These are phyloP conservation scores for Eumeta japonica DNA, from an alignment of 1,140 invertebrate species.

Conservation along the genomic window DNA sequence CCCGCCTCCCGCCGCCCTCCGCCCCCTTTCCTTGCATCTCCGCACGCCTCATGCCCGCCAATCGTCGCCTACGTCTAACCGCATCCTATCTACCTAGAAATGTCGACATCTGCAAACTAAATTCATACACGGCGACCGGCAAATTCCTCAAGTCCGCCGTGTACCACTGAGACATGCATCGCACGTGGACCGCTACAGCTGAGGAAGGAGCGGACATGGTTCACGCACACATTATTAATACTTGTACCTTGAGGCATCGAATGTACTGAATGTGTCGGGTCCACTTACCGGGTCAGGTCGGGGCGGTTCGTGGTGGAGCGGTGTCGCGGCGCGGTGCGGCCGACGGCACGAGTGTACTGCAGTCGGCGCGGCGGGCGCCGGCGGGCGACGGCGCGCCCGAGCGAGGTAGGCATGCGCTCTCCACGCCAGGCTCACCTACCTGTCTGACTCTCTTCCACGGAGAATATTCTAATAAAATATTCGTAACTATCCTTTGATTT, in stretches of 20 bases:
- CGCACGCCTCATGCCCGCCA: conserved; percentile 37
- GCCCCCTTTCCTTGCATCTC: conserved; percentile 41
- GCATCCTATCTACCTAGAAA: conserved; percentile 46
- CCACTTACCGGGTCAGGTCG: conserved; percentile 32
- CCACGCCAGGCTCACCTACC: conserved; percentile 6
- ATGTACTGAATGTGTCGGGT: conserved; percentile 9
- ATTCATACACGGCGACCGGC: too few relatives aligned
- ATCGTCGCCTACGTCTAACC: conserved; percentile 41
- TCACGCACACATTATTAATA: too few relatives aligned
- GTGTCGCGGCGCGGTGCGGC: conserved; percentile 10
- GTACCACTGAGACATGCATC: too few relatives aligned
- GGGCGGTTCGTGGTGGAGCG: conserved; percentile 5
- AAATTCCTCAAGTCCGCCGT: too few relatives aligned
- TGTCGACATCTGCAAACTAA: conserved; percentile 45
- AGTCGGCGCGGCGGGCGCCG: conserved; percentile 9
- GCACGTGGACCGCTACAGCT: too few relatives aligned
- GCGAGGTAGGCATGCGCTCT: too few relatives aligned
- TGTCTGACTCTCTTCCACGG: conserved; percentile 14
- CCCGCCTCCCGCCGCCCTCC: conserved; percentile 35
- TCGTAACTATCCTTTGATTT: too few relatives aligned
- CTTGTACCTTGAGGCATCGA: too few relatives aligned
- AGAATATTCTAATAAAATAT: too few relatives aligned
- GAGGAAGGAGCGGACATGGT: too few relatives aligned
- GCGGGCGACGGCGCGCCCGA: conserved; percentile 24
- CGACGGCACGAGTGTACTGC: too few relatives aligned